phyloP scores from a whole-genome alignment of 2,797 vertebrate genomes.

The Sparidentex hasta region DNA sequence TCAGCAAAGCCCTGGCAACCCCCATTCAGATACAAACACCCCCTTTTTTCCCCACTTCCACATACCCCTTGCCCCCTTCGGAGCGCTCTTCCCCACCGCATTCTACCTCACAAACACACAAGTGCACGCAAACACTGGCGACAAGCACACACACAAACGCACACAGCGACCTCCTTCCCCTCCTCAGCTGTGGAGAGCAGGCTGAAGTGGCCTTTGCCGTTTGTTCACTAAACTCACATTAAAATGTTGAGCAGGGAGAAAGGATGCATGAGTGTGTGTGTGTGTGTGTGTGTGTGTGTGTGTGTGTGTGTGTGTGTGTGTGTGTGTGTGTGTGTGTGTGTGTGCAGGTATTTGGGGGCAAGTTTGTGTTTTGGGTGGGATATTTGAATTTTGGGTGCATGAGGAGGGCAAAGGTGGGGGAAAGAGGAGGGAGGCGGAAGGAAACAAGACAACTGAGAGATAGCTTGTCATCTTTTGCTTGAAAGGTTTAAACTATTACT shows the following conservation, averaged over 20 bases:
- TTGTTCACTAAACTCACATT: slow-evolving; percentile 79
- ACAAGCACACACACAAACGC: slow-evolving; percentile 27
- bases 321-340: slow-evolving; percentile 50
- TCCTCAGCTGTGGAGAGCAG: slow-evolving; percentile 54
- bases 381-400: slow-evolving; percentile 70
- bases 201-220: slow-evolving; percentile 72
- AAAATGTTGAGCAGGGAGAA: slow-evolving; percentile 67
- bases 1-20: slow-evolving; percentile 87
- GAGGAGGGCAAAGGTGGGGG: slow-evolving; percentile 57
- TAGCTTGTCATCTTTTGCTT: background rate
- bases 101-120: slow-evolving; percentile 56
- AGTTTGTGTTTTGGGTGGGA: slow-evolving; percentile 68
- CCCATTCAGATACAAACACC: slow-evolving; percentile 79
- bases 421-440: background rate
- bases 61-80: slow-evolving; percentile 76
- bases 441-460: slow-evolving; percentile 13
- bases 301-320: slow-evolving; percentile 54
- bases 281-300: slow-evolving; percentile 28
- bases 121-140: slow-evolving; percentile 23
- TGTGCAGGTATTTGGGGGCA: slow-evolving; percentile 54
- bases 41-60: slow-evolving; percentile 55
- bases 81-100: slow-evolving; percentile 68
- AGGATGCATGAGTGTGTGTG: slow-evolving; percentile 29
- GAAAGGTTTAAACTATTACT: background rate
- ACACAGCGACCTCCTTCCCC: slow-evolving; percentile 61